A percentile compares a stretch with the other conserved stretches of the same genome.
Evolutionary conservation across 2,113 vertebrate genomes (phyloP).

Genomic region (Vicugna pacos): DNA sequence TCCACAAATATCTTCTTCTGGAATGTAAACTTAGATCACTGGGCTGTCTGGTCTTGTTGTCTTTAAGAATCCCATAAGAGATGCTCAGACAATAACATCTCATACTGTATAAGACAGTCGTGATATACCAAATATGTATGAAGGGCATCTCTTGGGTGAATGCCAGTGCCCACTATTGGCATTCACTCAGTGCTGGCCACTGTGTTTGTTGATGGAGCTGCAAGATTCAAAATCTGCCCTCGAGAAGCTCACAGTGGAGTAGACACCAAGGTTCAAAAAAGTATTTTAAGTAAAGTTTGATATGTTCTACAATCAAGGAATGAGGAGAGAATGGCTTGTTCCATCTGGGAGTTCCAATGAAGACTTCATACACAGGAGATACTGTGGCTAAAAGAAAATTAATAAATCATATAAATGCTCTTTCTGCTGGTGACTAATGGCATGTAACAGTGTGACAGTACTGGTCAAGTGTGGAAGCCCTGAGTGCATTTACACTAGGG

Average conservation of each 20-base stretch:
- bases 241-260: neutral
- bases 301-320: neutral
- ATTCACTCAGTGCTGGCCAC: neutral
- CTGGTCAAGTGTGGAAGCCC: neutral
- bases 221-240: neutral
- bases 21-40: neutral
- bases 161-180: neutral
- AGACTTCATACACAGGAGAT: neutral
- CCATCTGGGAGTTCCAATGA: neutral
- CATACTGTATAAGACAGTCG: neutral
- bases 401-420: neutral
- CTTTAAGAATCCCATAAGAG: conserved; percentile 26
- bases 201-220: neutral
- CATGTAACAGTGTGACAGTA: neutral
- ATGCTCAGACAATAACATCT: neutral
- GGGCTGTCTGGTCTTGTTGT: conserved; percentile 29
- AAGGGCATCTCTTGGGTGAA: neutral
- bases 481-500: neutral
- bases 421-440: neutral
- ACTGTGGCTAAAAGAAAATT: neutral
- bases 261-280: neutral
- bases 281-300: neutral
- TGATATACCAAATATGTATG: too few species aligned
- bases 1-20: conserved; percentile 41
- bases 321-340: neutral